A percentile compares a stretch with the other conserved stretches of the same genome.
phyloP scores from a whole-genome alignment of 2,797 vertebrate species.

The Oreortyx pictus region DNA sequence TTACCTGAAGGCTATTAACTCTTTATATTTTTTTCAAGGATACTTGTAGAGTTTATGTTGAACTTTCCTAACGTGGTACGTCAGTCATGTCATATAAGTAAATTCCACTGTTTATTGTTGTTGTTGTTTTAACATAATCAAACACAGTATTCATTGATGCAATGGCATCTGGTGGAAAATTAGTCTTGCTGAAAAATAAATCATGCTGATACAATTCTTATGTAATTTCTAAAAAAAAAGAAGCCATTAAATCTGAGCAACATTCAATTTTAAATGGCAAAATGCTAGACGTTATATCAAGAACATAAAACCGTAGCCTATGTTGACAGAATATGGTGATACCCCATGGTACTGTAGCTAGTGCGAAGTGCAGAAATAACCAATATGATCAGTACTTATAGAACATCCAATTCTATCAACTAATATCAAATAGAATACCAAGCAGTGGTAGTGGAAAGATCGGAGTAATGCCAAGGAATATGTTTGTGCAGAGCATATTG shows the following conservation, averaged over 20 bases:
- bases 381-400: not conserved
- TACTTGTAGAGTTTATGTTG: accelerated
- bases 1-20: not conserved
- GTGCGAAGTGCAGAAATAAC: not conserved
- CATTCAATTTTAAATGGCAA: not conserved
- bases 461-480: not conserved
- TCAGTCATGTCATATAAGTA: no score
- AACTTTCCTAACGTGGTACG: not conserved
- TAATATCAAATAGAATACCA: not conserved
- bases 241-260: not conserved
- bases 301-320: not conserved
- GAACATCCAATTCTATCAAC: not conserved
- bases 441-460: not conserved
- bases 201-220: not conserved
- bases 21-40: not conserved
- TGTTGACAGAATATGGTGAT: not conserved
- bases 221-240: not conserved
- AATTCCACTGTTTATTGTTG: no score
- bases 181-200: not conserved
- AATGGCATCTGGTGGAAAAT: accelerated
- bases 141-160: not conserved
- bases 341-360: not conserved
- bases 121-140: not conserved
- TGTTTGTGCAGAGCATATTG: accelerated
- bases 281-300: not conserved